Evolutionary conservation across 2,888 invertebrate genomes (phyloP), one percentile per base, ranked within the genome.

Genomic region (Ligdia adustata): DNA sequence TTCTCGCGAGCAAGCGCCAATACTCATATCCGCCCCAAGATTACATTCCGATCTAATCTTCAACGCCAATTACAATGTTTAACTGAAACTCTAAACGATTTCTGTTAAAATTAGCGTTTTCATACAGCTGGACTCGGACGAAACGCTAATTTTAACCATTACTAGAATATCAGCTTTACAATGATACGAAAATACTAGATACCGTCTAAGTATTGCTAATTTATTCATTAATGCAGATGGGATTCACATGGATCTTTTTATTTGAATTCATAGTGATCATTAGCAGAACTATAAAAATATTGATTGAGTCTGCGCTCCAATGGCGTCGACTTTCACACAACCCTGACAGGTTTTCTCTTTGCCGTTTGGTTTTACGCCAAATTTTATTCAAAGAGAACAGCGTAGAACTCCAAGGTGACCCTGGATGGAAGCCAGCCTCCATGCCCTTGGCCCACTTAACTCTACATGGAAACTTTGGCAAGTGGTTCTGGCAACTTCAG

Each of bases 381-480:
- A 46, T 43, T 37, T 38, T 27, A 64, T 60, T 42, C 52, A 42
- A 51, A 51, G 39, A 42, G 51, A 47, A 18, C n/a, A 43, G 57
- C 55, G 59, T 58, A 56, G 51, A 40, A 54, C 28, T 53, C 31
- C 46, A 57, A 54, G 51, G 55, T 60, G 53, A 63, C 66, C 68
- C 69, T 69, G 75, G 75, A 71, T 55, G 40, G 34, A 13, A 59
- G 73, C 69, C 74, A 75, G 62, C 48, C 61, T 42, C 60, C 48
- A 62, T 57, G 62, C 58, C 68, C 66, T 73, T 75, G 73, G 66
- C 70, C 70, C 52, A 68, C 38, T 62, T 54, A 60, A 43, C 46
- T 32, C 50, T 39, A 33, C 42, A 28, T 33, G 47, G 24, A 34
- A 52, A 55, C 40, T 52, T 63, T 49, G 42, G 48, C 41, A 57